Evolutionary conservation across 2,797 vertebrate species (phyloP).

Genomic region (Cichlasoma orientale): DNA sequence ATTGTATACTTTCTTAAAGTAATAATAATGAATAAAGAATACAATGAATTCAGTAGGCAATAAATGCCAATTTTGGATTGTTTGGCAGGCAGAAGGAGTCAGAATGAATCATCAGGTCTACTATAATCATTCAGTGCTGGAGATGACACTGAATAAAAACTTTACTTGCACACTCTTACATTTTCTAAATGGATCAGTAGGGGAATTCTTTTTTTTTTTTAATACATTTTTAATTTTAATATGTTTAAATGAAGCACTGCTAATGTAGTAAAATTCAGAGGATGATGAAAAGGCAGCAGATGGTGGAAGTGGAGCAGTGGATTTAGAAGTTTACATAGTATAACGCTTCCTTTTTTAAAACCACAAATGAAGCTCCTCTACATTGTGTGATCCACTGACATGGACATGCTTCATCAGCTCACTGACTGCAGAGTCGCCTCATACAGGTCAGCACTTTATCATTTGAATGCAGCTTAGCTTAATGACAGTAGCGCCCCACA

Average conservation of each 20-base stretch:
- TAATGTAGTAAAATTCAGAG: too few species aligned
- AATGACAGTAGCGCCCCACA: background rate
- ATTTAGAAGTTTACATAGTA: background rate
- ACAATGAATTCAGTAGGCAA: background rate
- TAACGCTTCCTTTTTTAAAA: conserved; percentile 19
- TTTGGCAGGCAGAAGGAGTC: background rate
- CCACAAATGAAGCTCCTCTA: background rate
- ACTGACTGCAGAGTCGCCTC: conserved; percentile 5
- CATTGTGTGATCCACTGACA: conserved; percentile 29
- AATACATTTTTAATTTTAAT: background rate
- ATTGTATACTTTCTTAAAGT: background rate
- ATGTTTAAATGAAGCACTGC: background rate
- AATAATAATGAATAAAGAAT: background rate
- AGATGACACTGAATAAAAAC: background rate
- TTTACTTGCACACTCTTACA: background rate
- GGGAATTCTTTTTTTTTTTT: background rate
- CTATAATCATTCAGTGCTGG: too few species aligned
- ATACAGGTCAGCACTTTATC: background rate
- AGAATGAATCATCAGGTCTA: background rate
- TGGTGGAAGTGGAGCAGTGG: background rate
- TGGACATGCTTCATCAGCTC: background rate
- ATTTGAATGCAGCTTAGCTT: background rate
- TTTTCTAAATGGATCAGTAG: background rate
- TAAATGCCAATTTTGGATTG: background rate
- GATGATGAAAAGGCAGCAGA: background rate